Conservation (phyloP, 2,888 invertebrate genomes). For the Eilema griseolum region DNA sequence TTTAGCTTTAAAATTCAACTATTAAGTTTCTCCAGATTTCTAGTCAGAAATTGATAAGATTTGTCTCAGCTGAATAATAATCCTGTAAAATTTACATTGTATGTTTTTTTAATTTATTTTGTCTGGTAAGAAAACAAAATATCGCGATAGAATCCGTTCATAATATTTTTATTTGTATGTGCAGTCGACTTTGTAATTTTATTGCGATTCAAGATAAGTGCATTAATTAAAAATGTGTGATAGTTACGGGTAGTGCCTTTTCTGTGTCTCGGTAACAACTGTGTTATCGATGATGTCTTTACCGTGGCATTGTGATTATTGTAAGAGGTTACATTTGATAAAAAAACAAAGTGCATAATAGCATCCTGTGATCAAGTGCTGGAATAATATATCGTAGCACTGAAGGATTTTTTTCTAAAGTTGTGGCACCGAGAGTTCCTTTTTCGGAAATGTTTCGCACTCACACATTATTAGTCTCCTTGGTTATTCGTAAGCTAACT, state of each 20-base stretch:
- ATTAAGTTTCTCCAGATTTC: neutral
- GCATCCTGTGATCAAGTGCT: neutral
- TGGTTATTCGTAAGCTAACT: no score
- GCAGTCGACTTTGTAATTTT: slow-evolving; percentile 7
- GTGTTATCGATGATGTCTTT: neutral
- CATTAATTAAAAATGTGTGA: neutral
- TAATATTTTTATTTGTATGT: neutral
- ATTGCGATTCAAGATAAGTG: slow-evolving; percentile 1
- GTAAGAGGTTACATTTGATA: neutral
- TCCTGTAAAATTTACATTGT: neutral
- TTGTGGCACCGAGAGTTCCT: no score
- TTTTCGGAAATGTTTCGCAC: neutral
- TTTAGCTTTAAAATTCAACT: neutral
- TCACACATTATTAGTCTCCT: no score
- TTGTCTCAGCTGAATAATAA: neutral
- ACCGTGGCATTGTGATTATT: neutral
- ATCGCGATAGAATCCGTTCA: neutral
- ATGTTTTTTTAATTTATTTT: no score
- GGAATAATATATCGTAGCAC: neutral
- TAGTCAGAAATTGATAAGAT: neutral
- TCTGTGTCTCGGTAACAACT: neutral
- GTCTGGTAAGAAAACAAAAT: no score
- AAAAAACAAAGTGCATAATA: neutral
- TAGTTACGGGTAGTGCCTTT: neutral
- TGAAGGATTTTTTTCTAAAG: neutral